A percentile compares a stretch with the other conserved stretches of the same genome.
These are phyloP conservation scores for Limanda limanda DNA, from an alignment of 2,113 vertebrate genomes.

Conservation along the genomic window DNA sequence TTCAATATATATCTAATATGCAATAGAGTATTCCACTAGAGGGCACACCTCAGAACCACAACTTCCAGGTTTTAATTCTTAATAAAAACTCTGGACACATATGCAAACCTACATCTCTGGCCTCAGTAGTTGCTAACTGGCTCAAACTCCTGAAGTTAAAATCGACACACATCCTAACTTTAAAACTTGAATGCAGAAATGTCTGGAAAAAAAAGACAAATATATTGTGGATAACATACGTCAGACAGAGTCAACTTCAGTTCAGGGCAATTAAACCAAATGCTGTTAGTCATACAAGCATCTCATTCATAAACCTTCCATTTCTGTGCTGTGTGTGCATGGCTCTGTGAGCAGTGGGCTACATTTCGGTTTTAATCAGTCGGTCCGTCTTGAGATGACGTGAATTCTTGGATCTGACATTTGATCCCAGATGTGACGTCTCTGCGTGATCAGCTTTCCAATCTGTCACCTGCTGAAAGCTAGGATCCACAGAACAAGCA, in stretches of 20 bases:
- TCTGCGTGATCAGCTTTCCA: neutral
- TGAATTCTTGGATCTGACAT: no score
- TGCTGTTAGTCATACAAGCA: no score
- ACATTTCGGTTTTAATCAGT: neutral
- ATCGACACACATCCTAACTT: no score
- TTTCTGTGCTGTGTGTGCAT: no score
- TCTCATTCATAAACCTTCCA: no score
- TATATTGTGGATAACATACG: neutral
- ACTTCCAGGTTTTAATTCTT: no score
- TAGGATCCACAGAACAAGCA: neutral
- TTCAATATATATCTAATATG: no score
- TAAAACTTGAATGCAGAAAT: no score
- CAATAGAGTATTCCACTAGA: no score
- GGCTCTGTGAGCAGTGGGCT: neutral
- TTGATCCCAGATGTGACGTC: conserved; percentile 4
- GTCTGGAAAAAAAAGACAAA: neutral
- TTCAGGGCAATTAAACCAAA: neutral
- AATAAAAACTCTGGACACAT: no score
- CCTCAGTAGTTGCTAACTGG: neutral
- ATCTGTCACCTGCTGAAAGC: neutral
- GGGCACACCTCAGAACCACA: no score
- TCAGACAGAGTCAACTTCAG: neutral
- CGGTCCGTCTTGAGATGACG: neutral
- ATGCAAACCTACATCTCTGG: neutral
- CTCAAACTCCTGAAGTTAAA: neutral